Percentiles rank a stretch among this genome's conserved stretches.
These are phyloP conservation scores for Paedocypris sp. DNA, from an alignment of 2,113 vertebrate species.

Conservation along the genomic window DNA sequence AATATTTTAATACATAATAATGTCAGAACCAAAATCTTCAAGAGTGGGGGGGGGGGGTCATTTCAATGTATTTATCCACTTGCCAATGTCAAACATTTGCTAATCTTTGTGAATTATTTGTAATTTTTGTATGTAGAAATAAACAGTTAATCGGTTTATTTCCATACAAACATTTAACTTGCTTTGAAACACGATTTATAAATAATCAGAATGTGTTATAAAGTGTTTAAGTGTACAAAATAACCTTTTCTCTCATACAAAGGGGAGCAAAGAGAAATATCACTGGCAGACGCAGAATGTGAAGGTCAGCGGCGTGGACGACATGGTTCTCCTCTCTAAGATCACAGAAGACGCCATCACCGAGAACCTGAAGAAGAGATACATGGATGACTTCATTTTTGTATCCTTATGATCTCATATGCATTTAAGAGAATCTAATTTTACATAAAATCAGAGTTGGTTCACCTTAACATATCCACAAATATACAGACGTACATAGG, in stretches of 20 bases:
- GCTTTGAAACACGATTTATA: too few species aligned
- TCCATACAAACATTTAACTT: too few species aligned
- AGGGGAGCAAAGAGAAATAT: constrained; percentile 74
- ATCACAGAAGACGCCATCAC: constrained; percentile 75
- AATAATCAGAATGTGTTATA: too few species aligned
- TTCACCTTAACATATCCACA: constrained; percentile 41
- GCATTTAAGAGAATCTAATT: not conserved
- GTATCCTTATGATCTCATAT: constrained; percentile 56
- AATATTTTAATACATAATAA: too few species aligned
- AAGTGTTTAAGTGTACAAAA: not conserved
- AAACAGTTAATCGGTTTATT: too few species aligned
- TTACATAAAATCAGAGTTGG: not conserved
- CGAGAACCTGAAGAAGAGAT: constrained; percentile 74
- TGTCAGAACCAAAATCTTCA: too few species aligned
- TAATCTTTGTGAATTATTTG: too few species aligned
- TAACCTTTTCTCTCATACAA: not conserved
- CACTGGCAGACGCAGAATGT: constrained; percentile 76
- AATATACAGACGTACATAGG: constrained; percentile 68
- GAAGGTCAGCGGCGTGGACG: constrained; percentile 71
- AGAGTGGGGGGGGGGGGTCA: too few species aligned
- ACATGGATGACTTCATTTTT: constrained; percentile 75
- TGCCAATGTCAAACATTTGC: too few species aligned
- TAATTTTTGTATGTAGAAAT: too few species aligned
- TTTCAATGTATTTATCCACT: too few species aligned
- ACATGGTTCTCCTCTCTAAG: constrained; percentile 75